These are phyloP conservation scores for Amphilophus citrinellus DNA, from an alignment of 2,113 vertebrate genomes.

Conservation along the genomic window DNA sequence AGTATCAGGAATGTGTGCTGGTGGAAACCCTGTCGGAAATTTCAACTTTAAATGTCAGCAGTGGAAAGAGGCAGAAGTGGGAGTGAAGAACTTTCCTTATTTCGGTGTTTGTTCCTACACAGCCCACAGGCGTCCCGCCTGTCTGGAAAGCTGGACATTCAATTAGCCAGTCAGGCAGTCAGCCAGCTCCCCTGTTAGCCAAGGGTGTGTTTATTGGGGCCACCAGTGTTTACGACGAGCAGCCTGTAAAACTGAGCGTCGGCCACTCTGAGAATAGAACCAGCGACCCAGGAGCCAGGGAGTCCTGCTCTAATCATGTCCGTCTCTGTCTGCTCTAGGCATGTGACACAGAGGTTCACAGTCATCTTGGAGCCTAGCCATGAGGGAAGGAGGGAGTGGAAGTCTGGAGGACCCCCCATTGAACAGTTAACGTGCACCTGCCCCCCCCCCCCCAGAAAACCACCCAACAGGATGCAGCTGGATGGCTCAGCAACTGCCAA, in stretches of 20 bases:
- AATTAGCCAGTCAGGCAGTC: conserved; percentile 28
- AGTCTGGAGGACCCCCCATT: conserved; percentile 36
- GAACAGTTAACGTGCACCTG: conserved; percentile 24
- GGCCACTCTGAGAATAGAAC: conserved; percentile 58
- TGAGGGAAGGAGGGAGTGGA: conserved; percentile 47
- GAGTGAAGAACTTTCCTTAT: conserved; percentile 1
- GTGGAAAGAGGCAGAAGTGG: conserved; percentile 19
- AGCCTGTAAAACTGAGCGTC: conserved; percentile 4
- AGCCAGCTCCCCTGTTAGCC: conserved; percentile 35
- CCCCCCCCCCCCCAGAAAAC: conserved; percentile 13
- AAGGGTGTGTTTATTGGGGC: conserved; percentile 48
- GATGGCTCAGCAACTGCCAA: conserved; percentile 36
- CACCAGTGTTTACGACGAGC: conserved; percentile 50
- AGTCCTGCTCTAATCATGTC: conserved; percentile 56
- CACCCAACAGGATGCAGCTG: conserved; percentile 62
- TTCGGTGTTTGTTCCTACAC: conserved; percentile 1
- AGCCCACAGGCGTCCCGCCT: background rate
- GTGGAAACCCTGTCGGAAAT: conserved; percentile 25
- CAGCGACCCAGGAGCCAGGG: conserved; percentile 23
- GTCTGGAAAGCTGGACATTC: conserved; percentile 18
- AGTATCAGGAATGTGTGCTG: conserved; percentile 55
- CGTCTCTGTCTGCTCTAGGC: conserved; percentile 64
- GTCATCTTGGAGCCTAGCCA: conserved; percentile 54
- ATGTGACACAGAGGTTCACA: conserved; percentile 73
- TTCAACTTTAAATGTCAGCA: conserved; percentile 48